A percentile compares a stretch with the other conserved stretches of the same genome.
Conservation (phyloP, 1,140 invertebrate species). For the Grapholita molesta region DNA sequence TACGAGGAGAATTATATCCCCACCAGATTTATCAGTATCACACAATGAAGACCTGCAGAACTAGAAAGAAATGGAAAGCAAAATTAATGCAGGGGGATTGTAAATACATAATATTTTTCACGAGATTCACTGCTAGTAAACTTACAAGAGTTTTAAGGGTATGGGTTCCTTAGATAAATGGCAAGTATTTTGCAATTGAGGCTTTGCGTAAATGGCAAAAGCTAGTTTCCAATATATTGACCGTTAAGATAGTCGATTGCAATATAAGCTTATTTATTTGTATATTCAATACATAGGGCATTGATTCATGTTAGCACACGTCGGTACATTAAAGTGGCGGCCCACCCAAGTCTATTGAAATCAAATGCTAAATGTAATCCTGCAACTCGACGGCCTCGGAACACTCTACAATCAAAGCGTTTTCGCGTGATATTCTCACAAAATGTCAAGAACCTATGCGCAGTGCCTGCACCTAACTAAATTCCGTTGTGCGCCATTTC, state of each 20-base stretch:
- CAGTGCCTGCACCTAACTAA: not conserved
- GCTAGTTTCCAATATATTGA: not conserved
- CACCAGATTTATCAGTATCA: too few relatives aligned
- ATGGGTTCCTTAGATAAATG: not conserved
- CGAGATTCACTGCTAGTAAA: too few relatives aligned
- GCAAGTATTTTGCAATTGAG: not conserved
- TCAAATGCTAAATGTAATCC: conserved; percentile 14
- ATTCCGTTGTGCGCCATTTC: not conserved
- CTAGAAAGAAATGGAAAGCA: too few relatives aligned
- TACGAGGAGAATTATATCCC: too few relatives aligned
- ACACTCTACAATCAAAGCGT: conserved; percentile 12
- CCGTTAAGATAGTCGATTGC: not conserved
- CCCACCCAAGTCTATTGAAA: conserved; percentile 16
- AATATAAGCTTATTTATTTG: conserved; percentile 5
- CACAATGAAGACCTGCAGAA: too few relatives aligned
- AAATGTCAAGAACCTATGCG: conserved; percentile 15
- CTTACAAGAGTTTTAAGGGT: not conserved
- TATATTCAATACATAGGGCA: conserved; percentile 8
- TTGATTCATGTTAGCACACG: conserved; percentile 14
- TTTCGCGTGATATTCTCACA: conserved; percentile 7
- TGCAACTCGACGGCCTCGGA: conserved; percentile 10
- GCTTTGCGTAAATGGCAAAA: not conserved
- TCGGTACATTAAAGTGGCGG: conserved; percentile 6
- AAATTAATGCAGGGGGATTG: too few relatives aligned
- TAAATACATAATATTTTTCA: too few relatives aligned